Percentiles rank a stretch among this genome's conserved stretches.
Conservation (phyloP, 2,888 invertebrate genomes). For the Campoplex nolae region DNA sequence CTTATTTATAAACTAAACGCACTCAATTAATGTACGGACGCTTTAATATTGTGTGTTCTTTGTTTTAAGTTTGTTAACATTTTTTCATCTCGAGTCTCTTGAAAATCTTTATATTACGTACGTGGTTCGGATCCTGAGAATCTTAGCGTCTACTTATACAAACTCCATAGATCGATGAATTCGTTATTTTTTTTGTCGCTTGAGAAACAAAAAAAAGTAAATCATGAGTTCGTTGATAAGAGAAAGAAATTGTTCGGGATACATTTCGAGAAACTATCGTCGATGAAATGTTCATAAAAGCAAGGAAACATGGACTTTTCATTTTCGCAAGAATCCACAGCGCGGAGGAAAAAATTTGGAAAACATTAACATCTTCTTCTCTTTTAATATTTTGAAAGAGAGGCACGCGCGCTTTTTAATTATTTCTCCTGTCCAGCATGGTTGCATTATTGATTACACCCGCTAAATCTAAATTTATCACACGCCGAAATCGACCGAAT, state of each 20-base stretch:
- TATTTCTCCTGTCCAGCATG: slow-evolving; percentile 26
- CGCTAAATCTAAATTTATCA: slow-evolving; percentile 61
- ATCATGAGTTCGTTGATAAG: slow-evolving; percentile 1
- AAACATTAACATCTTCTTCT: not conserved
- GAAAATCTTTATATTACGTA: slow-evolving; percentile 48
- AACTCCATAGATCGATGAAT: slow-evolving; percentile 22
- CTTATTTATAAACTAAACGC: slow-evolving; percentile 47
- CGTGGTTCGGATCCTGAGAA: slow-evolving; percentile 64
- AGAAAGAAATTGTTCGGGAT: slow-evolving; percentile 7
- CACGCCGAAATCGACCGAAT: slow-evolving; percentile 62
- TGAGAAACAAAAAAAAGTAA: not conserved
- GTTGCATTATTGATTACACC: slow-evolving; percentile 29
- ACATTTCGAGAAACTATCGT: not conserved
- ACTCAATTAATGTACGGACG: slow-evolving; percentile 32
- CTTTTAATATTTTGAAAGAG: slow-evolving; percentile 12
- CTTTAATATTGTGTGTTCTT: slow-evolving; percentile 31
- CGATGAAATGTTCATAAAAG: slow-evolving; percentile 18
- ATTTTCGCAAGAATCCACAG: not conserved
- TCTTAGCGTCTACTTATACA: slow-evolving; percentile 51
- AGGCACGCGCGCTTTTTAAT: slow-evolving; percentile 24
- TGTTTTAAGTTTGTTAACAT: slow-evolving; percentile 10
- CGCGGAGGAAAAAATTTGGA: not conserved
- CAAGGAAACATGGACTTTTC: not conserved
- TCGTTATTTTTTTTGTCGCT: slow-evolving; percentile 14
- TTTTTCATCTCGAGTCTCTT: slow-evolving; percentile 1